Percentiles rank a stretch among this genome's conserved stretches.
Conservation (phyloP, 2,797 vertebrate genomes). For the Parauchenoglanis punctatus region DNA sequence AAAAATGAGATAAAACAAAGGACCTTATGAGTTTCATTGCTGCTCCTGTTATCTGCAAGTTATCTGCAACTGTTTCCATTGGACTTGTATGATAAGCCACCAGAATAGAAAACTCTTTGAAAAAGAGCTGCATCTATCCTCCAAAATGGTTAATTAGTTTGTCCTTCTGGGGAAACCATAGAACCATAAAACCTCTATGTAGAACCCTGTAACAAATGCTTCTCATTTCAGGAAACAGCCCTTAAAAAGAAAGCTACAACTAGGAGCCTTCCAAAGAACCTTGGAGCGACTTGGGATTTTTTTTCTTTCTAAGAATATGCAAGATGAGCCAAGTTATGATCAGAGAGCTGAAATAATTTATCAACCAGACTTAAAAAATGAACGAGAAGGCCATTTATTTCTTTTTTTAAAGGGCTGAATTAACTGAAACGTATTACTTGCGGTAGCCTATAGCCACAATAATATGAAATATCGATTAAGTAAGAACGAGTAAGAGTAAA, state of each 20-base stretch:
- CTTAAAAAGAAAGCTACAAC: not conserved
- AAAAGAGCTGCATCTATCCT: not conserved
- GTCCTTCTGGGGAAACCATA: not conserved
- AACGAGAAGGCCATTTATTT: not conserved
- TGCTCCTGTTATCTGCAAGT: not conserved
- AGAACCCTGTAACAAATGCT: not conserved
- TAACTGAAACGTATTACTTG: not conserved
- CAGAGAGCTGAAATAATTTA: not conserved
- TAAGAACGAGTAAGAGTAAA: not conserved
- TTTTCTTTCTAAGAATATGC: not conserved
- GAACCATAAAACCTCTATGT: not conserved
- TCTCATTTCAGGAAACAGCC: not conserved
- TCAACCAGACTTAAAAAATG: not conserved
- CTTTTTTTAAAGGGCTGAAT: not conserved
- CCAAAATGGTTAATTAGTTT: not conserved
- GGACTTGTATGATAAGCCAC: not conserved
- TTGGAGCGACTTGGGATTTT: not conserved
- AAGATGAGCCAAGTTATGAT: constrained; percentile 6
- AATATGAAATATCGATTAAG: not conserved
- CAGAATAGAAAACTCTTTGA: not conserved
- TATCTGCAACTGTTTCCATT: not conserved
- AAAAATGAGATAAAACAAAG: not conserved
- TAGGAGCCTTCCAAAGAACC: not conserved
- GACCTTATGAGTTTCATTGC: not conserved
- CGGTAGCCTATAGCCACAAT: not conserved